Conservation (phyloP, 1,140 invertebrate genomes). For the Tenebrio molitor region DNA sequence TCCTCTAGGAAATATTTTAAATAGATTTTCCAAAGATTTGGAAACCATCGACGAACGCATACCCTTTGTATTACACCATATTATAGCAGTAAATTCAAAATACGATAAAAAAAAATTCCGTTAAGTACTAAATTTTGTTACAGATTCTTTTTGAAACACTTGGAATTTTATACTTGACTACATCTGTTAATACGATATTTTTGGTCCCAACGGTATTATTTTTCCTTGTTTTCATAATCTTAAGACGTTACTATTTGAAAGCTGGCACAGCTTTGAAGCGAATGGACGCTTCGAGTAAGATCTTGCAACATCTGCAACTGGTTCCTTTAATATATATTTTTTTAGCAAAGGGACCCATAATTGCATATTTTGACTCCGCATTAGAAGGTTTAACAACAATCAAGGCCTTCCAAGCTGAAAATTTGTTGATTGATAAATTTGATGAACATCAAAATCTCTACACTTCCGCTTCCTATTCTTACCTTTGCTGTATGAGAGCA, state of each 20-base stretch:
- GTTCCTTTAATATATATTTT: conserved; percentile 61
- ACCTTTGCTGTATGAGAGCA: conserved; percentile 71
- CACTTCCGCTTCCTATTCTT: conserved; percentile 74
- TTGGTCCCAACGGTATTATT: no score
- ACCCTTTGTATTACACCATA: background rate
- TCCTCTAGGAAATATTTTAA: no score
- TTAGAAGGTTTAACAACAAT: conserved; percentile 71
- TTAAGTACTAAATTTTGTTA: background rate
- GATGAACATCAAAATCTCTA: conserved; percentile 82
- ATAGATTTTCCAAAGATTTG: conserved; percentile 15
- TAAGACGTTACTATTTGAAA: background rate
- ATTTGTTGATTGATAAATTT: conserved; percentile 82
- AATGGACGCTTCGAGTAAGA: conserved; percentile 54
- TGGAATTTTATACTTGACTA: background rate
- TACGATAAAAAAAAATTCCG: no score
- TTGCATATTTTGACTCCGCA: conserved; percentile 75
- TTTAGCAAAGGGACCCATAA: conserved; percentile 82
- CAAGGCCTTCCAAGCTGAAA: conserved; percentile 82
- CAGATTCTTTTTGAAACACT: background rate
- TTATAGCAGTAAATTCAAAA: background rate
- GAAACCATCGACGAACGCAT: conserved; percentile 4
- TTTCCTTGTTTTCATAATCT: background rate
- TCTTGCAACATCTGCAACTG: no score
- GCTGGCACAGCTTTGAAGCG: background rate
- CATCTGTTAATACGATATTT: background rate